A percentile compares a stretch with the other conserved stretches of the same genome.
Conservation (phyloP, 1,140 invertebrate genomes). For the Andricus grossulariae region DNA sequence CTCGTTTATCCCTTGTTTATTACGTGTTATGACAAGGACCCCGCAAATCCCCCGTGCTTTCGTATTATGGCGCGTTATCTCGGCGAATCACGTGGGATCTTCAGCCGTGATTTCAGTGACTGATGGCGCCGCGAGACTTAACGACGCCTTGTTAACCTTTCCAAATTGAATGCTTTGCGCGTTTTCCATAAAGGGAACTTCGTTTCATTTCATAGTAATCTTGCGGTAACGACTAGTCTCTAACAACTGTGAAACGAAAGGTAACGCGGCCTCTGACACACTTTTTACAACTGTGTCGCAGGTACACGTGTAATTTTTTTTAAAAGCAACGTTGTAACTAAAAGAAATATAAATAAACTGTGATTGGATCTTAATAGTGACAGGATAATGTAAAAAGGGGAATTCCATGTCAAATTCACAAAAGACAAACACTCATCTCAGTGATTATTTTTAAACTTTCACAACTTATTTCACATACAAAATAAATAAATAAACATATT, state of each 20-base stretch:
- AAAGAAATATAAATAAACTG: too few species aligned
- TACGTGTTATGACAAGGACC: slow-evolving; percentile 16
- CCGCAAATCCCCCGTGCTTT: not conserved
- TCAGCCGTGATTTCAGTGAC: slow-evolving; percentile 35
- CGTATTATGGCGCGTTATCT: slow-evolving; percentile 13
- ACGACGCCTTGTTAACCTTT: slow-evolving; percentile 60
- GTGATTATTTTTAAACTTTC: too few species aligned
- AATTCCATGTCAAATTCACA: too few species aligned
- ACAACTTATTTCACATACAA: too few species aligned
- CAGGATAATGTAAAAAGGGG: too few species aligned
- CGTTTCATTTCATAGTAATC: slow-evolving; percentile 23
- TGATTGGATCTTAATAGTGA: too few species aligned
- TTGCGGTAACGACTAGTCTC: slow-evolving; percentile 1
- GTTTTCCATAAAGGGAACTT: slow-evolving; percentile 23
- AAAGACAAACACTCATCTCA: too few species aligned
- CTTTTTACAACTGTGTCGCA: slow-evolving; percentile 24
- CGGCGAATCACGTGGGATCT: slow-evolving; percentile 1
- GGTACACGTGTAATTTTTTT: slow-evolving; percentile 15
- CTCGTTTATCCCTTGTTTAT: slow-evolving; percentile 23
- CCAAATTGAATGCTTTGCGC: slow-evolving; percentile 51
- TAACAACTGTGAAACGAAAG: slow-evolving; percentile 15
- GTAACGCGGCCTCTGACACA: slow-evolving; percentile 2
- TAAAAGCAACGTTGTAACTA: not conserved
- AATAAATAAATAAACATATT: too few species aligned
- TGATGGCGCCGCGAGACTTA: slow-evolving; percentile 43